Evolutionary conservation across 1,140 invertebrate genomes (phyloP).

Genomic region (Diabrotica virgifera): DNA sequence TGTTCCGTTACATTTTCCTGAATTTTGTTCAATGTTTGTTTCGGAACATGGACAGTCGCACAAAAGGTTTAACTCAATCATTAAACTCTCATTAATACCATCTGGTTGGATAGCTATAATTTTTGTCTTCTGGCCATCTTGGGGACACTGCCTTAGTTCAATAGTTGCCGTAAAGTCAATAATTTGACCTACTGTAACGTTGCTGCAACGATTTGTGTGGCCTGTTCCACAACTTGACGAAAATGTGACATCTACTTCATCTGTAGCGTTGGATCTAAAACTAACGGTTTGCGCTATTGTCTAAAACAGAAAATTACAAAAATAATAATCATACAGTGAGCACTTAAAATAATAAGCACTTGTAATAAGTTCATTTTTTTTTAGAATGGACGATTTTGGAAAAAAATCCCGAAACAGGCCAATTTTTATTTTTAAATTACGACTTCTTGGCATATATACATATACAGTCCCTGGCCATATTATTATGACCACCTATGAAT

Average conservation of each 20-base stretch:
- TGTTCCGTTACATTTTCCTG: slow-evolving; percentile 59
- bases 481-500: no score
- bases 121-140: slow-evolving; percentile 72
- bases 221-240: slow-evolving; percentile 73
- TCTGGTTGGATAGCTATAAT: slow-evolving; percentile 88
- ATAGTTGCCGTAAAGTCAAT: slow-evolving; percentile 74
- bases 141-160: slow-evolving; percentile 69
- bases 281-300: slow-evolving; percentile 89
- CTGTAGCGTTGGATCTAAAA: slow-evolving; percentile 84
- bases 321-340: no score
- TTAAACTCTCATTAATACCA: slow-evolving; percentile 83
- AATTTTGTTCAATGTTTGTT: slow-evolving; percentile 53
- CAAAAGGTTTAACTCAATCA: slow-evolving; percentile 79
- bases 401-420: no score
- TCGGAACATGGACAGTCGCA: slow-evolving; percentile 89
- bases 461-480: no score
- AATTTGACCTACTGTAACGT: slow-evolving; percentile 75
- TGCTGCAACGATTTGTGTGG: slow-evolving; percentile 71
- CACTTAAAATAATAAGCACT: no score
- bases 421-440: no score
- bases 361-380: no score
- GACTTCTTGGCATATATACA: no score
- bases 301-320: slow-evolving; percentile 49
- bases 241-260: slow-evolving; percentile 81
- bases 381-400: no score